Percentiles rank a stretch among this genome's conserved stretches.
These are phyloP conservation scores for Cephus nigrinus DNA, from an alignment of 2,888 invertebrate genomes.

Conservation along the genomic window DNA sequence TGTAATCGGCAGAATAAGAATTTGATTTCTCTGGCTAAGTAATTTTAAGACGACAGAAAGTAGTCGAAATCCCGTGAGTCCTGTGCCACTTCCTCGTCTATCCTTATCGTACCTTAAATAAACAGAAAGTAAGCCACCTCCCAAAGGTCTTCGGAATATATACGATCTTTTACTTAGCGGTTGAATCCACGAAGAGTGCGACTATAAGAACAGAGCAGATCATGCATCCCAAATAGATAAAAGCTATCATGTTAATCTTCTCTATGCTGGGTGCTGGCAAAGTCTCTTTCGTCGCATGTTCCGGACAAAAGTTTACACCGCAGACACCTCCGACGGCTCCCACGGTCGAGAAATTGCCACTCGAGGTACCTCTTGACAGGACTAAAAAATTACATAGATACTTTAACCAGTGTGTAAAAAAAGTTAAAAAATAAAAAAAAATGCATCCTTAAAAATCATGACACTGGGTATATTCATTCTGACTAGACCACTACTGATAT, in stretches of 20 bases:
- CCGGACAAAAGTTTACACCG: conserved; percentile 69
- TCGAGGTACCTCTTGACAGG: neutral
- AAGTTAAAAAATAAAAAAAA: neutral
- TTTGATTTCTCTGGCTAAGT: conserved; percentile 71
- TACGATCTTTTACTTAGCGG: conserved; percentile 66
- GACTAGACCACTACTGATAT: neutral
- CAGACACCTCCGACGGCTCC: conserved; percentile 65
- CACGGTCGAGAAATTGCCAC: conserved; percentile 53
- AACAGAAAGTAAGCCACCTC: neutral
- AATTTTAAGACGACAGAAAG: conserved; percentile 72
- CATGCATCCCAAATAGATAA: conserved; percentile 74
- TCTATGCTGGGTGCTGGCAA: conserved; percentile 68
- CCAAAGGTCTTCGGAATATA: neutral
- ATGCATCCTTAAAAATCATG: neutral
- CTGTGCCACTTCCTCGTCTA: conserved; percentile 61
- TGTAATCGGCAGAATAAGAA: conserved; percentile 75
- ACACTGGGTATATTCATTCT: neutral
- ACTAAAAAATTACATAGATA: neutral
- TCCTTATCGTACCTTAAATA: conserved; percentile 66
- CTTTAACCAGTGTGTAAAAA: neutral
- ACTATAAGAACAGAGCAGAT: conserved; percentile 72
- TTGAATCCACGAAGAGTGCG: conserved; percentile 73
- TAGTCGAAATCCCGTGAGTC: conserved; percentile 65
- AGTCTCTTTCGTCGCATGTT: conserved; percentile 65
- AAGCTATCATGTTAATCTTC: conserved; percentile 71